phyloP scores from a whole-genome alignment of 2,888 invertebrate genomes.

The Lumbricus terrestris region DNA sequence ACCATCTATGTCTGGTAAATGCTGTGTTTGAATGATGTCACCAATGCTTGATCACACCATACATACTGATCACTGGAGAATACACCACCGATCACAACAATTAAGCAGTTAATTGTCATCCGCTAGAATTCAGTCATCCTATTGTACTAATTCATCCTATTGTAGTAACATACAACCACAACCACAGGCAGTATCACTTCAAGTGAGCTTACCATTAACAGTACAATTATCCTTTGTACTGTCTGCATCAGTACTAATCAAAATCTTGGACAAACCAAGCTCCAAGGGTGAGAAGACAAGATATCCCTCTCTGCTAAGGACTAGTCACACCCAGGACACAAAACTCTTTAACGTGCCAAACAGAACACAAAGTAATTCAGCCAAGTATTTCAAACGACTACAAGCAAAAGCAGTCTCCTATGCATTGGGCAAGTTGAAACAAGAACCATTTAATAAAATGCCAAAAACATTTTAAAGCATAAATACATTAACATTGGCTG shows the following conservation, averaged over 20 bases:
- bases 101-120: too few species aligned
- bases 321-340: neutral
- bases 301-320: neutral
- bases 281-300: neutral
- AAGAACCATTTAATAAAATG: neutral
- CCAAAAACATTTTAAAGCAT: neutral
- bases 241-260: neutral
- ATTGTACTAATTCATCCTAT: too few species aligned
- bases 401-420: neutral
- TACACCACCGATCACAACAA: neutral
- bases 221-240: neutral
- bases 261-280: neutral
- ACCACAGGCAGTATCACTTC: neutral
- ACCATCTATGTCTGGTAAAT: neutral
- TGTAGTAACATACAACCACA: neutral
- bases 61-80: neutral
- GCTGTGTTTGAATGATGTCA: too few species aligned
- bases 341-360: neutral
- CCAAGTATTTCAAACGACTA: neutral
- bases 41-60: neutral
- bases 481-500: neutral
- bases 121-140: too few species aligned
- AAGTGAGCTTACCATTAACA: neutral
- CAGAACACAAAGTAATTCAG: neutral
- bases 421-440: neutral